Percentiles rank a stretch among this genome's conserved stretches.
phyloP scores from a whole-genome alignment of 2,797 vertebrate genomes.

The Falco concolor region DNA sequence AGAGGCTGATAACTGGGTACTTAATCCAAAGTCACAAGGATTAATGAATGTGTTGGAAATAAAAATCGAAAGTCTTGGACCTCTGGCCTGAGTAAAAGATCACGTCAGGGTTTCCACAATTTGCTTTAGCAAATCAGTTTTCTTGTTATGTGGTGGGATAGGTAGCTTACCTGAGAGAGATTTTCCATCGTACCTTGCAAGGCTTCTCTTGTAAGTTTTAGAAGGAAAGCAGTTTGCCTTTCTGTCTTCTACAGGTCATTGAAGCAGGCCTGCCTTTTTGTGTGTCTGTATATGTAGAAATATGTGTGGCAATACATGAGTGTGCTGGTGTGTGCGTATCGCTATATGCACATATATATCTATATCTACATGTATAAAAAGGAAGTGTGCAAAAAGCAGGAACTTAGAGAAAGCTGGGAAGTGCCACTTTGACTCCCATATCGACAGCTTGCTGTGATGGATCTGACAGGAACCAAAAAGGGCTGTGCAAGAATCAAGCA shows the following conservation, averaged over 20 bases:
- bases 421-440: neutral
- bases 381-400: neutral
- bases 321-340: neutral
- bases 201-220: neutral
- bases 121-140: neutral
- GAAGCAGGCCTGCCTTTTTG: neutral
- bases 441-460: neutral
- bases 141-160: neutral
- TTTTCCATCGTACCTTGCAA: neutral
- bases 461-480: neutral
- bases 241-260: neutral
- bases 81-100: neutral
- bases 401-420: neutral
- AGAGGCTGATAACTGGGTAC: neutral
- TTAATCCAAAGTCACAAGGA: neutral
- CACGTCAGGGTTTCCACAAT: neutral
- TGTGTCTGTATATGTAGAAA: neutral
- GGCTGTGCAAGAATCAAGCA: neutral
- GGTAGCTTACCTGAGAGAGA: neutral
- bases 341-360: accelerated
- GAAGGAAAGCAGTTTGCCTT: neutral
- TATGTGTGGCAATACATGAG: accelerated
- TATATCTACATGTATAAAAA: neutral
- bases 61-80: neutral
- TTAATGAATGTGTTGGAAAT: neutral